These are phyloP conservation scores for Papilio glaucus DNA, from an alignment of 1,140 invertebrate species.

Conservation along the genomic window DNA sequence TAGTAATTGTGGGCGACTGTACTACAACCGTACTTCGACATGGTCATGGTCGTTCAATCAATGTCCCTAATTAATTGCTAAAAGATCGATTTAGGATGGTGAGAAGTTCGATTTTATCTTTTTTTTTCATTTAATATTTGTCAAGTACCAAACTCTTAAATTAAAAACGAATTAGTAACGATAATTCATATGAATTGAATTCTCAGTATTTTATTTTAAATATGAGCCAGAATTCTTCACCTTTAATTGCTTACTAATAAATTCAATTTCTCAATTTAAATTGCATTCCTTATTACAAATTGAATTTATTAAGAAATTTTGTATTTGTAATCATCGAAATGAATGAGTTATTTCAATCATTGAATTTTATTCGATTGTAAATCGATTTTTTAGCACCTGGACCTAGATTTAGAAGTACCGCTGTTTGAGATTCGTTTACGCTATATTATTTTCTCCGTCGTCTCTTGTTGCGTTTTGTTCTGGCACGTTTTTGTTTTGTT, in stretches of 20 bases:
- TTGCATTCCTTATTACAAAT: background rate
- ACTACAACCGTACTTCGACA: background rate
- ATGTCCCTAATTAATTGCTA: background rate
- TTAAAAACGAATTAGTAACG: too few relatives aligned
- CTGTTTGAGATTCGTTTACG: background rate
- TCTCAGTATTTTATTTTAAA: too few relatives aligned
- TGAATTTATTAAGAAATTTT: too few relatives aligned
- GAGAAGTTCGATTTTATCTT: background rate
- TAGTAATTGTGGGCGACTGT: background rate
- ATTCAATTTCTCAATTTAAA: background rate
- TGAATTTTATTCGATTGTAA: background rate
- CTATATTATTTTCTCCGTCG: background rate
- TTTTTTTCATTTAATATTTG: background rate
- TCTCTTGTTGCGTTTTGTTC: background rate
- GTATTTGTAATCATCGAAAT: background rate
- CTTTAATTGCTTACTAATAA: background rate
- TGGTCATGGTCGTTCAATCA: background rate
- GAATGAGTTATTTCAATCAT: background rate
- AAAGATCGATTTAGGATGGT: background rate
- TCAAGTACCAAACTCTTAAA: too few relatives aligned
- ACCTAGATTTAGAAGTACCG: constrained; percentile 4
- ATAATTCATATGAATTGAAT: too few relatives aligned
- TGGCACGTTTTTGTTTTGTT: constrained; percentile 1
- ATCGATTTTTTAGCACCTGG: background rate
- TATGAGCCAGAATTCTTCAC: too few relatives aligned